Base-by-base conservation (phyloP, 2,888 invertebrate genomes). In the Mantis religiosa region DNA sequence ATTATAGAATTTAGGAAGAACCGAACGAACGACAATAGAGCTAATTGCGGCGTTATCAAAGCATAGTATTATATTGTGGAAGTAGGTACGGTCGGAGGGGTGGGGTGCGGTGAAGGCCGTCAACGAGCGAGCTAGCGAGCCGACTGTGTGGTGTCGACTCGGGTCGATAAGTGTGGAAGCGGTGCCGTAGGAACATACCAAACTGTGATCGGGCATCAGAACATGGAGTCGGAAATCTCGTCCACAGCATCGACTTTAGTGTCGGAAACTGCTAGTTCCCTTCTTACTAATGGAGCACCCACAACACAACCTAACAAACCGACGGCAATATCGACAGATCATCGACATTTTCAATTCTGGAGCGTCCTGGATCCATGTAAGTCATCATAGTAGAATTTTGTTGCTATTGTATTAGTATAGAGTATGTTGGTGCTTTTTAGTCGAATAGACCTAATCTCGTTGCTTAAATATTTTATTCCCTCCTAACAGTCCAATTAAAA, bases 211-310 rank as follows among this genome's bases (percentile, higher is more conserved):
- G 54, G 54, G 54, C 54, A 71, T 30, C 81, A 28, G 47, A 81
- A 82, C 20, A 87, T 87, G 87, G 87, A 87, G 25, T 87, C 87
- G 34, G 87, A 87, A 82, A 87, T 87, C 81, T 82, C 82, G 27
- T 87, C 84, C 30, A 30, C 84, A 14, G 34, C 84, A 14, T 25
- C 84, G 25, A 9, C 87, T 34, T 34, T 41, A n/a, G 25, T 82
- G 81, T 34, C 87, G n/a, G 34, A 27, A 28, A 71, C 28, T n/a
- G 82, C 34, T 6, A 82, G 27, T 82, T 54, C 81, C 25, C n/a
- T 87, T 14, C 28, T 87, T n/a, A 82, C 87, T 30, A 87, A 87
- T n/a, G 87, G 87, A n/a, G 87, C 87, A 20, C 87, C 87, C 12
- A n/a, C 87, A 9, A n/a, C 87, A 9, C 82, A 87, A 87, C 87